Percentiles rank a stretch among this genome's conserved stretches.
Conservation (phyloP, 2,797 vertebrate genomes). For the Cuniculus paca region DNA sequence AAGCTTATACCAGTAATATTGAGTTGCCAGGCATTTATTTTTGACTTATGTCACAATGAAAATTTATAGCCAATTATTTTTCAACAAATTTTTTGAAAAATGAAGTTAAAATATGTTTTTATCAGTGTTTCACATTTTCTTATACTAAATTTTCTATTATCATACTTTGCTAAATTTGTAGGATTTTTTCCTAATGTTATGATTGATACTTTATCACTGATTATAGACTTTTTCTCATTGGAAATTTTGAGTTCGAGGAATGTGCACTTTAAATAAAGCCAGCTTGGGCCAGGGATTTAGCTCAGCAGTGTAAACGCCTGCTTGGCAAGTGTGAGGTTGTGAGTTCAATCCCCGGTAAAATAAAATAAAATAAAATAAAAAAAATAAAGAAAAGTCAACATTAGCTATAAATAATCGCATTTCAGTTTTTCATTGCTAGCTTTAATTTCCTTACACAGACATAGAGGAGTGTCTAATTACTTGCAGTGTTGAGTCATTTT, state of each 20-base stretch:
- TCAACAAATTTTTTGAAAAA: constrained; percentile 27
- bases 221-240: background rate
- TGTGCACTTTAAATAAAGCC: background rate
- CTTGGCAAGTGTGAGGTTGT: no score
- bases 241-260: background rate
- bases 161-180: background rate
- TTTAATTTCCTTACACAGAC: background rate
- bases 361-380: no score
- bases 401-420: background rate
- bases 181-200: background rate
- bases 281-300: no score
- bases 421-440: background rate
- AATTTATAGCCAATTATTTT: background rate
- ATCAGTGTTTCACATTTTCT: background rate
- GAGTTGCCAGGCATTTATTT: background rate
- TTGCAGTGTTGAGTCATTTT: background rate
- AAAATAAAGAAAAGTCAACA: no score
- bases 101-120: background rate
- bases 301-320: no score
- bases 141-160: background rate
- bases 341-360: no score
- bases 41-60: background rate
- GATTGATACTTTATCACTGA: constrained; percentile 1
- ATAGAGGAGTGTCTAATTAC: background rate
- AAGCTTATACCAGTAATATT: background rate